Conservation (phyloP, 2,888 invertebrate genomes). For the Ochropleura leucogaster region DNA sequence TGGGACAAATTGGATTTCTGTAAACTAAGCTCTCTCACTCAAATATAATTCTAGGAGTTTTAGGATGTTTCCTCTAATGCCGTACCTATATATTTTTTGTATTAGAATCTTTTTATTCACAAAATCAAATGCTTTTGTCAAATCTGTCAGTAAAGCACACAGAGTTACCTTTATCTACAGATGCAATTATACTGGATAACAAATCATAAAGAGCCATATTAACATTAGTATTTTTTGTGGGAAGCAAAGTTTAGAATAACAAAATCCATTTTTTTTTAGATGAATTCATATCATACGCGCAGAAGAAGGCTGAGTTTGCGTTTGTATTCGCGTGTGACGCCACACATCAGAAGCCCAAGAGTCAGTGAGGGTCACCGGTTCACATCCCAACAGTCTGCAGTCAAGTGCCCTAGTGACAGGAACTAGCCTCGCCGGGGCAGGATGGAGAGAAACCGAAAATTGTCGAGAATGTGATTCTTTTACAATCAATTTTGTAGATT, state of each 20-base stretch:
- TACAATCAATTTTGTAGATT: not conserved
- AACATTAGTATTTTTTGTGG: no score
- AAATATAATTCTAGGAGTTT: no score
- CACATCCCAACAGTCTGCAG: conserved; percentile 84
- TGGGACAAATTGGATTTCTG: no score
- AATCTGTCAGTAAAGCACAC: no score
- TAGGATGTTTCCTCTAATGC: no score
- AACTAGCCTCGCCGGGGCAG: not conserved
- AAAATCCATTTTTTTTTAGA: conserved; percentile 81
- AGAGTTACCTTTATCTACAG: no score
- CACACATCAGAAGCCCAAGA: conserved; percentile 80
- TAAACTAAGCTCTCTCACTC: no score
- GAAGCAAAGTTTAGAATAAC: not conserved
- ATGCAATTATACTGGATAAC: no score
- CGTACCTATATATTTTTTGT: no score
- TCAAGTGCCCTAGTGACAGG: conserved; percentile 69
- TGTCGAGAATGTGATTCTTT: conserved; percentile 31
- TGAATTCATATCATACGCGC: conserved; percentile 90
- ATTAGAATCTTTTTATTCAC: no score
- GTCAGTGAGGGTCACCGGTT: conserved; percentile 81
- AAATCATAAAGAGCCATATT: no score
- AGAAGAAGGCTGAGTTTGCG: conserved; percentile 91
- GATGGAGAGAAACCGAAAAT: not conserved
- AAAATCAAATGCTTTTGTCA: no score
- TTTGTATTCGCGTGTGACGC: conserved; percentile 88